A percentile compares a stretch with the other conserved stretches of the same genome.
phyloP scores from a whole-genome alignment of 2,888 invertebrate genomes.

The Quadroppia sp. region DNA sequence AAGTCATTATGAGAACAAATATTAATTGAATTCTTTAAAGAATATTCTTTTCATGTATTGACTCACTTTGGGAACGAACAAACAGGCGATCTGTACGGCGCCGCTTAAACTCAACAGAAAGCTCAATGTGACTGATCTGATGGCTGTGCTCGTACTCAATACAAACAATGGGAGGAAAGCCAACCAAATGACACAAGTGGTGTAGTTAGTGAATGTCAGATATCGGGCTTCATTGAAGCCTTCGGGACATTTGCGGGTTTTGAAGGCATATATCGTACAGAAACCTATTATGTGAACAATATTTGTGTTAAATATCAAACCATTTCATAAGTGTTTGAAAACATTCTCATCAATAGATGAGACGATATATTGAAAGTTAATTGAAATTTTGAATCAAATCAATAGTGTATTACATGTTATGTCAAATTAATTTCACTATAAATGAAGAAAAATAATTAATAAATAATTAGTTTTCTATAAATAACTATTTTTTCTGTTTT shows the following conservation, averaged over 20 bases:
- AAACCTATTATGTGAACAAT: constrained; percentile 60
- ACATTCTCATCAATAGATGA: too few species aligned
- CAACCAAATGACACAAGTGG: constrained; percentile 59
- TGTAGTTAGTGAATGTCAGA: constrained; percentile 60
- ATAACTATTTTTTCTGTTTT: too few species aligned
- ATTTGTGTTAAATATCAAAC: constrained; percentile 49
- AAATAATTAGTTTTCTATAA: too few species aligned
- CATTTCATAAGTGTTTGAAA: too few species aligned
- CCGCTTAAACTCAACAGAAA: constrained; percentile 59
- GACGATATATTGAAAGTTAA: too few species aligned
- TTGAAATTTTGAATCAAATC: too few species aligned
- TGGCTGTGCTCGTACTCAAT: constrained; percentile 56
- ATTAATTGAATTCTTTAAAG: background rate
- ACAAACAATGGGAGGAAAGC: constrained; percentile 59
- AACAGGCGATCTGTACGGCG: constrained; percentile 57
- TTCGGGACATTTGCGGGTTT: constrained; percentile 60
- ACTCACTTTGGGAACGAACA: constrained; percentile 58
- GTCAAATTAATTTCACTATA: too few species aligned
- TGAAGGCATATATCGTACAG: constrained; percentile 59
- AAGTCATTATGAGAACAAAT: background rate
- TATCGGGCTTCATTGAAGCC: constrained; percentile 61
- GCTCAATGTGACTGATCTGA: constrained; percentile 58
- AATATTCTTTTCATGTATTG: background rate
- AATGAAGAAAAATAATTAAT: too few species aligned
- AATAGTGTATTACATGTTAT: too few species aligned